Base-by-base conservation (phyloP, 2,113 vertebrate species). In the Melospiza melodia region DNA sequence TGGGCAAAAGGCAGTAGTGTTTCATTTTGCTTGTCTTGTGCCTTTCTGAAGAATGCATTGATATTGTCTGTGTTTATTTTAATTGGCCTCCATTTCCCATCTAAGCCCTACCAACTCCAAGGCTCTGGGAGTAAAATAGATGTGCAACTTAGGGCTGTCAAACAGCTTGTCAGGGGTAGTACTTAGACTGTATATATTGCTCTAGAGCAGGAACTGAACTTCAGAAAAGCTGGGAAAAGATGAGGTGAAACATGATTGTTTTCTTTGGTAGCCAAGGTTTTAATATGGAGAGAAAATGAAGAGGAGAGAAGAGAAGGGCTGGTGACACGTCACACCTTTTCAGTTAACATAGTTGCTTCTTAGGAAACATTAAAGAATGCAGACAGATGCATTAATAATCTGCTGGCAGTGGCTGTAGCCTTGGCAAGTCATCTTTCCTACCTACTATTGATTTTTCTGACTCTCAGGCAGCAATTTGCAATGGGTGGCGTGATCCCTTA, bases 191-290 rank as follows among this genome's bases (percentile, higher is more conserved):
- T 95, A 96, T 93, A 92, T 89, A 96, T 95, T 93, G 94, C 90
- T 72, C 65, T 20, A 49, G 88, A 97, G 90, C 95, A 96, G 94
- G 95, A 94, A 94, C 93, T 93, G 92, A 90, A 82, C 92, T 96
- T 96, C 92, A 79, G 94, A 87, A 97, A 96, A 97, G 69, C 94
- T 96, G 96, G 95, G 95, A 95, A 96, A 96, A 95, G 95, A 97
- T 96, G 94, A 96, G 94, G 95, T 97, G 96, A 96, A 93, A 76
- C 76, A 7, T 93, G 95, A 97, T 95, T 96, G 90, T 96, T 96
- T 97, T 97, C 96, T 97, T 95, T 97, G 94, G 95, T 96, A 97
- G 95, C 93, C 88, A 93, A 92, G 85, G 54, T 96, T 96, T 97
- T 96, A 96, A 96, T 96, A 95, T 87, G 81, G 90, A 75, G 84